These are phyloP conservation scores for Triplophysa siluroides DNA, from an alignment of 2,113 vertebrate genomes.

Conservation along the genomic window DNA sequence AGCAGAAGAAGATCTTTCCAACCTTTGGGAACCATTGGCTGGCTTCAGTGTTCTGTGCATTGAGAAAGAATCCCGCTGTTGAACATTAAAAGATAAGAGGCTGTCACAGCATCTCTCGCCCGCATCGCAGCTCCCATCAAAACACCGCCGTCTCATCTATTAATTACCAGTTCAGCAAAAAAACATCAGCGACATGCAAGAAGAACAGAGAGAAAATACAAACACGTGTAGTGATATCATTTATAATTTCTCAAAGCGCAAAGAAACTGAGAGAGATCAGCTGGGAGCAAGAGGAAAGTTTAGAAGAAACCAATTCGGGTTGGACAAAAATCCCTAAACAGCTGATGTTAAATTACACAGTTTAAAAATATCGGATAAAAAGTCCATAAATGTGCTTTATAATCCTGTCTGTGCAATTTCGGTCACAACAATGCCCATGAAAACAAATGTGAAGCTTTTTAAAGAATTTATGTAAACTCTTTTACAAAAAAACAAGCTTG, in stretches of 20 bases:
- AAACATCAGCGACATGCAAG: background rate
- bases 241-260: background rate
- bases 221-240: background rate
- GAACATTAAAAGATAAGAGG: conserved; percentile 10
- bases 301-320: no score
- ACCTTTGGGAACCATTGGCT: background rate
- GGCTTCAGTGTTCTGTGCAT: background rate
- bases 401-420: no score
- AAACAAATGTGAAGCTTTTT: no score
- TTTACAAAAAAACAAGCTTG: no score
- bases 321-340: no score
- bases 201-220: background rate
- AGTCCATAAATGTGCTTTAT: no score
- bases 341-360: no score
- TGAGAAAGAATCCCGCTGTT: background rate
- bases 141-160: background rate
- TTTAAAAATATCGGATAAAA: no score
- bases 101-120: background rate
- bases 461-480: no score
- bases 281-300: background rate
- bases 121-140: background rate
- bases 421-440: no score
- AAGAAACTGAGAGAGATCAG: no score
- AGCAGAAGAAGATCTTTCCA: background rate
- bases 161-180: background rate